Evolutionary conservation across 2,888 invertebrate species (phyloP), one percentile per base, ranked within the genome.

Genomic region (Protonemura montana): DNA sequence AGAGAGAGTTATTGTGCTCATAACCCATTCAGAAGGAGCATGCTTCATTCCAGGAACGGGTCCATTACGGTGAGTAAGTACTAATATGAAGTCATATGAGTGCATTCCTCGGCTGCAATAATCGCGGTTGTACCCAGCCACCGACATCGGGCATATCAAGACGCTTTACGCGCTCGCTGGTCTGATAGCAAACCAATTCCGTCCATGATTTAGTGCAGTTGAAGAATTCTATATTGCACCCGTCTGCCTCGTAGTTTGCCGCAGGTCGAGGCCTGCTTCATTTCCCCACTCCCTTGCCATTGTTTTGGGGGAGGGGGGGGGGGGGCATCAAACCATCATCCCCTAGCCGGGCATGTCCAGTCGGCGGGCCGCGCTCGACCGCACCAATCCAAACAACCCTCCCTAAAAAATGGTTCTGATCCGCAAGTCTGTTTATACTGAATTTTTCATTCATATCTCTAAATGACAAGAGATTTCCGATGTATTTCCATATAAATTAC

Each of bases 401-500:
- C 21, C 81, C 82, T 82, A 80, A 86, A 82, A 78, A 86, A 29
- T 26, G 81, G 29, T 76, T 27, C 30, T 82, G 42, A 30, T 82
- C 59, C 85, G 77, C 82, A 77, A 76, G 76, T 76, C 82, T 86
- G 85, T 85, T 85, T 83, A 86, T 87, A 87, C 88, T 88, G 87
- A 89, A 89, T 89, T 89, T 89, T 89, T 89, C 89, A 89, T 89
- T 89, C 89, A 89, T 89, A 89, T 89, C 89, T 89, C 88, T 86
- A 89, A 89, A 89, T 89, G 89, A 89, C 89, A 87, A 80, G 86
- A 88, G 88, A 88, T 88, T 88, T 86, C 88, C 88, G 88, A 85
- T 87, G 91, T 91, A 92, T 92, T 92, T 92, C 92, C 92, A 92
- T 92, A 92, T 92, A 92, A 92, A 92, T 92, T 91, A 92, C 92